Conservation (phyloP, 2,797 vertebrate genomes). For the Luscinia megarhynchos region DNA sequence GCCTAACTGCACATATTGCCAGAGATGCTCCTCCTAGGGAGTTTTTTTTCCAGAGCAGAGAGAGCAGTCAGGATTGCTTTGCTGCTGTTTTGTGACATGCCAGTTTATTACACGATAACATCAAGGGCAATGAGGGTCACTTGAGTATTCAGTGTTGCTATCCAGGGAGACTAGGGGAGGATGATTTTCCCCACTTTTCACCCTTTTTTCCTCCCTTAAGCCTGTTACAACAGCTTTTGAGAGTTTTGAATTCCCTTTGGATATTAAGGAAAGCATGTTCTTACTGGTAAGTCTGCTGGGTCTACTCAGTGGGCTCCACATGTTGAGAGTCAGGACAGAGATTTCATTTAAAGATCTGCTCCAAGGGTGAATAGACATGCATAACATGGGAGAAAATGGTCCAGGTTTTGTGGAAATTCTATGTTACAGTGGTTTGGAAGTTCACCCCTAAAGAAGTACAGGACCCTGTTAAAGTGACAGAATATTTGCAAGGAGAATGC, state of each 20-base stretch:
- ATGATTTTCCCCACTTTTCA: neutral
- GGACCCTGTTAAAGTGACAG: neutral
- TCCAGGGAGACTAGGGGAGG: neutral
- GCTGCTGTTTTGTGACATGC: neutral
- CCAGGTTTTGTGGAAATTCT: neutral
- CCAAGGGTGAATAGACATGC: neutral
- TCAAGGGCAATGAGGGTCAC: neutral
- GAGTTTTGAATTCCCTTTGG: neutral
- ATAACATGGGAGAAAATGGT: neutral
- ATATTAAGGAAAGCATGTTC: neutral
- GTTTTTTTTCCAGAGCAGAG: neutral
- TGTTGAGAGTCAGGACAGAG: neutral
- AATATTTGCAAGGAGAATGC: neutral
- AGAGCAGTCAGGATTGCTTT: neutral
- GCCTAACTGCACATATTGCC: neutral
- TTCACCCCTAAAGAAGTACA: neutral
- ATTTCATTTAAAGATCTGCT: neutral
- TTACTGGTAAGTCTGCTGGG: neutral
- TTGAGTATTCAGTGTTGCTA: neutral
- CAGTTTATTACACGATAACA: neutral
- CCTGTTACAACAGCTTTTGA: neutral
- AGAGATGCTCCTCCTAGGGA: rapidly evolving
- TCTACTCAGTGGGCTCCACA: neutral
- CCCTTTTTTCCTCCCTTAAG: neutral
- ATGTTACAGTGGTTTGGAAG: neutral